These are phyloP conservation scores for Erythrocercus mccallii DNA, from an alignment of 2,113 vertebrate species.

Conservation along the genomic window DNA sequence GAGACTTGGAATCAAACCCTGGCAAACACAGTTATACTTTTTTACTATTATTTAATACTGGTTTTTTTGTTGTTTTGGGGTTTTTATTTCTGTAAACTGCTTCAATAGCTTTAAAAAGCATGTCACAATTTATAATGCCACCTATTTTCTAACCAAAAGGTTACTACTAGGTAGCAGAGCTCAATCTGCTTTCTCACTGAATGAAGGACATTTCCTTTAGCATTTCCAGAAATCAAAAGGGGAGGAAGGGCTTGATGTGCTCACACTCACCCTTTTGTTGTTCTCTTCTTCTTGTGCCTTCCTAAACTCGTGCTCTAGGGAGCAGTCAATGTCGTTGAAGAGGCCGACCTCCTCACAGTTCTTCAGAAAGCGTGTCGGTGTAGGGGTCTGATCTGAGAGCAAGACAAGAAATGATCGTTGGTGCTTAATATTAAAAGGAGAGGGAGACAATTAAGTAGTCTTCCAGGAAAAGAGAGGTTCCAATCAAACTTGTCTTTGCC, in stretches of 20 bases:
- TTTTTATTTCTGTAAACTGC: background rate
- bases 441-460: background rate
- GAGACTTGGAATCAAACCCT: slow-evolving; percentile 7
- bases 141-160: background rate
- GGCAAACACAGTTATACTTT: background rate
- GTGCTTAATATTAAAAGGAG: background rate
- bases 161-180: background rate
- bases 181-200: background rate
- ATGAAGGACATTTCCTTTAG: background rate
- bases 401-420: background rate
- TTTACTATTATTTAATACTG: background rate
- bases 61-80: background rate
- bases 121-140: background rate
- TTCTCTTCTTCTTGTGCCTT: slow-evolving; percentile 97
- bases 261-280: slow-evolving; percentile 88
- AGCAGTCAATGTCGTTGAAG: slow-evolving; percentile 96
- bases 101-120: background rate
- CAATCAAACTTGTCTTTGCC: background rate
- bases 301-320: slow-evolving; percentile 95
- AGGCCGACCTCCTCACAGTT: slow-evolving; percentile 98
- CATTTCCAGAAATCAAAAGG: background rate
- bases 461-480: background rate
- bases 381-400: slow-evolving; percentile 95
- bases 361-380: slow-evolving; percentile 96
- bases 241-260: background rate